phyloP scores from a whole-genome alignment of 2,888 invertebrate species.

The Schrankia costaestrigalis region DNA sequence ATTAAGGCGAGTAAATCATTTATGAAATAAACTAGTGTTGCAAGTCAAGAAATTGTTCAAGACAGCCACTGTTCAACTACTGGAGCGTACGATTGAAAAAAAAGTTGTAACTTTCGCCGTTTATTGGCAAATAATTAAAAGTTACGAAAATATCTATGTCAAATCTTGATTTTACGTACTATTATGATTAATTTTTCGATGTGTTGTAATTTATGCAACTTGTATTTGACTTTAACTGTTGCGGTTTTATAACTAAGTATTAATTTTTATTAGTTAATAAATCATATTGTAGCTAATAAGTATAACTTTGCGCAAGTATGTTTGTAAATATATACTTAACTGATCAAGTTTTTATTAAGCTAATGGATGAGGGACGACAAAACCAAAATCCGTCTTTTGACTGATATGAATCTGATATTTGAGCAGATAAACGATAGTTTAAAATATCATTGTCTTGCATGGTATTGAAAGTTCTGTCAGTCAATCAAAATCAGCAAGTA shows the following conservation, averaged over 20 bases:
- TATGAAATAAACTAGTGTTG: slow-evolving; percentile 68
- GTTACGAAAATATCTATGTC: slow-evolving; percentile 54
- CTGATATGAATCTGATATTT: too few relatives aligned
- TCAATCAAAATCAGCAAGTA: too few relatives aligned
- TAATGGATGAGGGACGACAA: too few relatives aligned
- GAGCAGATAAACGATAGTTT: too few relatives aligned
- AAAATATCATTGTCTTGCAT: too few relatives aligned
- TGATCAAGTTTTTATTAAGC: too few relatives aligned
- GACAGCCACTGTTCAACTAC: slow-evolving; percentile 59
- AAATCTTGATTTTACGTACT: slow-evolving; percentile 32
- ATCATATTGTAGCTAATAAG: neutral
- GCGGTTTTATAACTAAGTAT: neutral
- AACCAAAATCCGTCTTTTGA: too few relatives aligned
- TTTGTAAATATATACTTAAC: too few relatives aligned
- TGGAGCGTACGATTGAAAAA: slow-evolving; percentile 78
- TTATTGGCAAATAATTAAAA: slow-evolving; percentile 62
- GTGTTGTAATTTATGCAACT: slow-evolving; percentile 17
- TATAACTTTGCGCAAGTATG: too few relatives aligned
- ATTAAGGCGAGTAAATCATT: slow-evolving; percentile 34
- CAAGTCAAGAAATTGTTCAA: slow-evolving; percentile 72
- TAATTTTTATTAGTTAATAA: neutral
- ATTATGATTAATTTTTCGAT: slow-evolving; percentile 10
- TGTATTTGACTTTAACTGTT: neutral
- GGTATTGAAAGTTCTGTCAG: too few relatives aligned
- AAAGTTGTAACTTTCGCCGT: slow-evolving; percentile 67